Evolutionary conservation across 2,888 invertebrate genomes (phyloP).

Genomic region (Copidosoma aretas): DNA sequence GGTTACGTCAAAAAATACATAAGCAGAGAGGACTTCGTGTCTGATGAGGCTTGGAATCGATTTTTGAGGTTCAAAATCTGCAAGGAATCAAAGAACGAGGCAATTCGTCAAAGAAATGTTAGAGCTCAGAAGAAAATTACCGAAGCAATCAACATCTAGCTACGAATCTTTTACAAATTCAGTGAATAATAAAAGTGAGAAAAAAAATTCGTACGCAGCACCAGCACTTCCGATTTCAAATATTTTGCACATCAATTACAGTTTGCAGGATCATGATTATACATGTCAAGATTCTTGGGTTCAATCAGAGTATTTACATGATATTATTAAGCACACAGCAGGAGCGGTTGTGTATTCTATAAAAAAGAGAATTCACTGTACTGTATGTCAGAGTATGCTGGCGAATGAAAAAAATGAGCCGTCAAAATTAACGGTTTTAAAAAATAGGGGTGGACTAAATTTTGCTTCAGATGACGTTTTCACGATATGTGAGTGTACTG

Average conservation of each 20-base stretch:
- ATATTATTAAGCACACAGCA: constrained; percentile 22
- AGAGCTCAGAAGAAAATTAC: constrained; percentile 12
- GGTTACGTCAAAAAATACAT: too few relatives aligned
- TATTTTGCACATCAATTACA: not conserved
- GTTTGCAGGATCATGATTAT: constrained; percentile 17
- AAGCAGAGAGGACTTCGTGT: too few relatives aligned
- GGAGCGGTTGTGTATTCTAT: constrained; percentile 23
- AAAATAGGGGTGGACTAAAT: constrained; percentile 26
- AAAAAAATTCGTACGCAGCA: too few relatives aligned
- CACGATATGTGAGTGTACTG: not conserved
- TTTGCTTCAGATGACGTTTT: constrained; percentile 22
- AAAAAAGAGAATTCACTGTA: constrained; percentile 22
- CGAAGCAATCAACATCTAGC: too few relatives aligned
- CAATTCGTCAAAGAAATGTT: not conserved
- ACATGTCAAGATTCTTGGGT: constrained; percentile 16
- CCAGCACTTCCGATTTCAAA: too few relatives aligned
- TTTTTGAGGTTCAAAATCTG: constrained; percentile 2
- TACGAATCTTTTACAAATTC: too few relatives aligned
- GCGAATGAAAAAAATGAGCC: not conserved
- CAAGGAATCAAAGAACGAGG: not conserved
- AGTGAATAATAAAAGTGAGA: too few relatives aligned
- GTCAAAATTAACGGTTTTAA: constrained; percentile 26
- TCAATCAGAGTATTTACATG: constrained; percentile 20
- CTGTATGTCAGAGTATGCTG: constrained; percentile 18
- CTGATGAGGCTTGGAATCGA: constrained; percentile 9